A percentile compares a stretch with the other conserved stretches of the same genome.
phyloP scores from a whole-genome alignment of 2,888 invertebrate species.

The Oscheius myriophilus region DNA sequence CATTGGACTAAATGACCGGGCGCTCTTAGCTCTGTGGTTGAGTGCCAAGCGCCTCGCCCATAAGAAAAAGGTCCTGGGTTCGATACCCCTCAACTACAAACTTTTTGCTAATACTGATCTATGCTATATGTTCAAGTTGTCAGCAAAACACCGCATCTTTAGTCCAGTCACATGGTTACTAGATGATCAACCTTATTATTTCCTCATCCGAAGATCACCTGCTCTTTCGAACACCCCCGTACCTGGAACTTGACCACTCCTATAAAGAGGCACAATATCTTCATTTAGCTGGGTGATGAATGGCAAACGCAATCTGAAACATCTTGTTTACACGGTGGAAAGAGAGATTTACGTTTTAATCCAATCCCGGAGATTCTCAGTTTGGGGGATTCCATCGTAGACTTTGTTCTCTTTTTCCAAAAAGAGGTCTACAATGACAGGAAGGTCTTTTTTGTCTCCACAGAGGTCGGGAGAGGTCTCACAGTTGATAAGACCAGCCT shows the following conservation, averaged over 20 bases:
- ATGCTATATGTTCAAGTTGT: too few relatives aligned
- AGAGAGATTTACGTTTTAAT: slow-evolving; percentile 30
- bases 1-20: too few relatives aligned
- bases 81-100: too few relatives aligned
- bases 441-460: slow-evolving; percentile 11
- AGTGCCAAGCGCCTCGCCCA: too few relatives aligned
- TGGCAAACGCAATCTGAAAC: slow-evolving; percentile 34
- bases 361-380: slow-evolving; percentile 34
- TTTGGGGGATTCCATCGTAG: slow-evolving; percentile 14
- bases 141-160: background rate
- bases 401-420: slow-evolving; percentile 3
- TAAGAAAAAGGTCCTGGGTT: too few relatives aligned
- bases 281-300: slow-evolving; percentile 33
- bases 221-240: too few relatives aligned
- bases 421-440: slow-evolving; percentile 6
- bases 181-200: too few relatives aligned
- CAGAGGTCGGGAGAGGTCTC: slow-evolving; percentile 2
- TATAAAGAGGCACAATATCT: slow-evolving; percentile 34
- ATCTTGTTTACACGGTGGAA: background rate
- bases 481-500: slow-evolving; percentile 9
- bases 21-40: too few relatives aligned
- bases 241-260: slow-evolving; percentile 39
- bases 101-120: too few relatives aligned
- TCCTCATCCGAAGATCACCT: too few relatives aligned
- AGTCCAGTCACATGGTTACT: background rate